Evolutionary conservation across 2,113 vertebrate species (phyloP).

Genomic region (Holacanthus passer): DNA sequence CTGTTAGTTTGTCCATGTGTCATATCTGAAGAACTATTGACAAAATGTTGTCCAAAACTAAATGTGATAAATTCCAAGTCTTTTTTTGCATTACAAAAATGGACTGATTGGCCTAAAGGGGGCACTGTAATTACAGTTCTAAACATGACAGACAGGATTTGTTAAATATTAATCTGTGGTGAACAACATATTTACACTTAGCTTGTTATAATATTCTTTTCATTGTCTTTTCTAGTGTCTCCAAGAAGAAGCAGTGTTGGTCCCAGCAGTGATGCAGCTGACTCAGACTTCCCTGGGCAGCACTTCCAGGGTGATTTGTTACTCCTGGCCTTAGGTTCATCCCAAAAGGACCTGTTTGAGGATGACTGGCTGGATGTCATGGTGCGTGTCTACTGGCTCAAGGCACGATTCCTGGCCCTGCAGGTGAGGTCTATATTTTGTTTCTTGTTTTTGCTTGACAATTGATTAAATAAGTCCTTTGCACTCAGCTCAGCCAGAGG

Average conservation of each 20-base stretch:
- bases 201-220: slow-evolving; percentile 3
- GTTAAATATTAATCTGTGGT: background rate
- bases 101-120: background rate
- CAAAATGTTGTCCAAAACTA: background rate
- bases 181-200: background rate
- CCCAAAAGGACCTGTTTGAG: slow-evolving; percentile 92
- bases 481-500: background rate
- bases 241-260: slow-evolving; percentile 85
- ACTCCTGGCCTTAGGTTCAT: slow-evolving; percentile 91
- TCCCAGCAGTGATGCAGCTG: slow-evolving; percentile 82
- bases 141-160: background rate
- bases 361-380: slow-evolving; percentile 91
- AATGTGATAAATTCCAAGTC: background rate
- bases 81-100: background rate
- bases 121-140: background rate
- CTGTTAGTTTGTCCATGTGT: too few species aligned
- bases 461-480: background rate
- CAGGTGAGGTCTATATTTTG: slow-evolving; percentile 83
- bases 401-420: slow-evolving; percentile 92
- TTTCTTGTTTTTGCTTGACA: background rate
- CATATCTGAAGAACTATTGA: background rate
- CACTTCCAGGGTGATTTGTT: slow-evolving; percentile 92
- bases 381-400: slow-evolving; percentile 95
- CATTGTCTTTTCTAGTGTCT: slow-evolving; percentile 84
- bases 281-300: slow-evolving; percentile 89